phyloP scores from a whole-genome alignment of 64 coral and sea anemone species.

The Acropora yongei region DNA sequence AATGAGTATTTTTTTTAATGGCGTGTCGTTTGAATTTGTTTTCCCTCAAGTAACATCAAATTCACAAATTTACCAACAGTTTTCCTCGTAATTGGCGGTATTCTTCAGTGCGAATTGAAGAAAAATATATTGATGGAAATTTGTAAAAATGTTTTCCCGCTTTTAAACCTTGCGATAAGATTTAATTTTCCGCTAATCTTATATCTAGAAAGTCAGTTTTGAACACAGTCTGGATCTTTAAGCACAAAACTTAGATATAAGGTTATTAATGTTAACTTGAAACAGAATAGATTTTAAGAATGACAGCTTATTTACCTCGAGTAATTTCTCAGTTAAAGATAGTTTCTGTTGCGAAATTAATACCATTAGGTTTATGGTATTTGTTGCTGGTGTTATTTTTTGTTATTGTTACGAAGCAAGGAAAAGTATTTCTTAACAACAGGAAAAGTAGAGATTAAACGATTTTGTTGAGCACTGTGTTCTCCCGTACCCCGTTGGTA shows the following conservation, averaged over 20 bases:
- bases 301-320: background rate
- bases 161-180: background rate
- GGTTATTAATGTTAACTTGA: background rate
- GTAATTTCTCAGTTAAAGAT: background rate
- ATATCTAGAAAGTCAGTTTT: background rate
- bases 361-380: background rate
- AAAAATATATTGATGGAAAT: background rate
- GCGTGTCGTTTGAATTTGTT: background rate
- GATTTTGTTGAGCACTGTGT: background rate
- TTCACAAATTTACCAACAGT: constrained; percentile 8
- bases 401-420: no score
- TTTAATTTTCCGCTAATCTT: constrained; percentile 13
- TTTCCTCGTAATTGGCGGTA: background rate
- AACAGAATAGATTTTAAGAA: background rate
- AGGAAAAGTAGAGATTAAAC: background rate
- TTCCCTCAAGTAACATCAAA: background rate
- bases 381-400: background rate
- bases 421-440: background rate
- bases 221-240: background rate
- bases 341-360: background rate
- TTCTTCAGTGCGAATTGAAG: background rate
- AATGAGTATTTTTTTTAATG: background rate
- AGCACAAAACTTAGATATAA: background rate
- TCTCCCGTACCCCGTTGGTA: background rate
- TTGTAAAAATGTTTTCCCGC: constrained; percentile 3